Percentiles rank a stretch among this genome's conserved stretches.
These are phyloP conservation scores for Thunnus albacares DNA, from an alignment of 2,797 vertebrate species.

Conservation along the genomic window DNA sequence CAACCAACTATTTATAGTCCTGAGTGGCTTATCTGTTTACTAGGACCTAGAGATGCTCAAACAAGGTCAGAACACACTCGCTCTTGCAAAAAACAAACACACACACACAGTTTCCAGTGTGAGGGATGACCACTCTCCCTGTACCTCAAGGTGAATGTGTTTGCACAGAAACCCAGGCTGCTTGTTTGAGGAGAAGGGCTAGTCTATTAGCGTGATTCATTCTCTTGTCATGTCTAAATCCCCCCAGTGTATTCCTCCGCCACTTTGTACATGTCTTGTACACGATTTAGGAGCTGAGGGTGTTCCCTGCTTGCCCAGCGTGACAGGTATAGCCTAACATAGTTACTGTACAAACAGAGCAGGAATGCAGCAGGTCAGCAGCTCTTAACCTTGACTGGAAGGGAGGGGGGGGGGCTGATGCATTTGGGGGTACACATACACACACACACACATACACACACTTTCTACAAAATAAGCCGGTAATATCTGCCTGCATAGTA, in stretches of 20 bases:
- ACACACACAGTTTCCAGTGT: constrained; percentile 61
- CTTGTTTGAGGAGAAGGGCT: constrained; percentile 58
- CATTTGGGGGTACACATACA: constrained; percentile 1
- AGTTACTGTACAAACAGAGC: constrained; percentile 69
- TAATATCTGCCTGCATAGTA: not conserved
- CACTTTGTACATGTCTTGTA: constrained; percentile 47
- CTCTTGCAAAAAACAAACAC: constrained; percentile 54
- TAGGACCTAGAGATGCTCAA: constrained; percentile 71
- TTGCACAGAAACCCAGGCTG: constrained; percentile 55
- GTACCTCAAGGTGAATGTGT: constrained; percentile 60
- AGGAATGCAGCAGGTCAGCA: constrained; percentile 59
- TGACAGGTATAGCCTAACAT: constrained; percentile 55
- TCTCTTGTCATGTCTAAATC: constrained; percentile 69
- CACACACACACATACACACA: not conserved
- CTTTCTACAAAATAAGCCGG: not conserved
- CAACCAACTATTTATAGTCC: constrained; percentile 61
- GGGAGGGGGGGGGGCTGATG: not conserved
- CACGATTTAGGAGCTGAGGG: constrained; percentile 65
- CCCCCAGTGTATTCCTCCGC: constrained; percentile 49
- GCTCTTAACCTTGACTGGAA: constrained; percentile 39
- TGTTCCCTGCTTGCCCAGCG: constrained; percentile 37
- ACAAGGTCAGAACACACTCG: constrained; percentile 48
- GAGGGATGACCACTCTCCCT: constrained; percentile 45
- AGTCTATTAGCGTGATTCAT: constrained; percentile 64
- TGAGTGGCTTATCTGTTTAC: constrained; percentile 75